Evolutionary conservation across 2,888 invertebrate genomes (phyloP).

Genomic region (Heliconius charithonia): DNA sequence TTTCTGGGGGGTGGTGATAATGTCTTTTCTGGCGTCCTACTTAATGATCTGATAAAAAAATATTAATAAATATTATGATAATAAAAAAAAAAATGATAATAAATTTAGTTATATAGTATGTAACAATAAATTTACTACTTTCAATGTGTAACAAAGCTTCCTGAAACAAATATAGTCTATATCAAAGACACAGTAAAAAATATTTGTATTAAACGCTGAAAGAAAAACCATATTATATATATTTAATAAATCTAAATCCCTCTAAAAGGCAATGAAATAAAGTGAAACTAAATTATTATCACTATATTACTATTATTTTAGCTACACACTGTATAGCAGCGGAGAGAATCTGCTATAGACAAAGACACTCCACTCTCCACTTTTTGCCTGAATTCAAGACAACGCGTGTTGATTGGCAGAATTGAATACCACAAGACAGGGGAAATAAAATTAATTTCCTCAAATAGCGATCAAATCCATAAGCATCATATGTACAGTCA

Average conservation of each 20-base stretch:
- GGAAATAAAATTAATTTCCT: background rate
- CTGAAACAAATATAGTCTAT: constrained; percentile 7
- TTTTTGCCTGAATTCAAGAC: too few species aligned
- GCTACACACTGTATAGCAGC: too few species aligned
- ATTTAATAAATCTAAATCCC: too few species aligned
- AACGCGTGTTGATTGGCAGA: background rate
- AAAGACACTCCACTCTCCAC: too few species aligned
- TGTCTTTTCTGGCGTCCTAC: constrained; percentile 77
- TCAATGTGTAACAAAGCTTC: too few species aligned
- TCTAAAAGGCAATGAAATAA: too few species aligned
- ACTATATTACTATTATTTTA: too few species aligned
- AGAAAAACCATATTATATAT: background rate
- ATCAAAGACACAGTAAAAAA: background rate
- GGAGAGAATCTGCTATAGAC: too few species aligned
- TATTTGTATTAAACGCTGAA: constrained; percentile 9
- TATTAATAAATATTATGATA: background rate
- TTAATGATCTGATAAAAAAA: constrained; percentile 66
- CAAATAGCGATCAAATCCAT: background rate
- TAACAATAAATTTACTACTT: too few species aligned
- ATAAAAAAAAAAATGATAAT: background rate
- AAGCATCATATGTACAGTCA: background rate
- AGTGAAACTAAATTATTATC: too few species aligned
- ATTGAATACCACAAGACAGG: background rate
- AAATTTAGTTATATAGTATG: background rate
- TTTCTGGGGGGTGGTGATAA: constrained; percentile 63